Base-by-base conservation (phyloP, 2,113 vertebrate genomes). In the Lagopus muta region DNA sequence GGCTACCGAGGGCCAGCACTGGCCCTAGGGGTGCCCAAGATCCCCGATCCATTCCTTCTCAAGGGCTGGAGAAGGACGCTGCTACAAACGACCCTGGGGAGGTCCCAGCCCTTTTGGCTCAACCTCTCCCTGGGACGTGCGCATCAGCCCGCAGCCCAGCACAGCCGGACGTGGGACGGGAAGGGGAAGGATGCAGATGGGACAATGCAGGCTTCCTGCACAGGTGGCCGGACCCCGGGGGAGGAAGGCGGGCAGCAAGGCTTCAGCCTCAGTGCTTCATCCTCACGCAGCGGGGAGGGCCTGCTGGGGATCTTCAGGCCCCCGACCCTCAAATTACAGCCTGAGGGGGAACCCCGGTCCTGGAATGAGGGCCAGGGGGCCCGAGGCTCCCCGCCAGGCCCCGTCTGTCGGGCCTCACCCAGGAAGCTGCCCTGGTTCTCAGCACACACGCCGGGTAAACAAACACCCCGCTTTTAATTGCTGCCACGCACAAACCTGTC, bases 391-490 rank as follows among this genome's bases (percentile, higher is more conserved):
- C 55, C 10, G 18, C 18, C 55, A 32, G 55, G 30, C 55, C 55
- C 30, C 30, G 18, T 19, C 30, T 12, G 55, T n/a, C 18, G 43
- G 89, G 90, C 90, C 85, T 94, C 95, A 92, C 92, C 95, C 95
- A 95, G 93, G 95, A 95, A 96, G 75, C 89, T 93, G 81, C 42
- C 73, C 95, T 95, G 90, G 76, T 93, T 97, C 93, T 96, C 94
- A 95, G 93, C 86, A 83, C 80, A 70, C 57, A 9, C 67, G 45
- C 76, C 36, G 32, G 89, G 91, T 96, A 96, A 96, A 97, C 93
- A 96, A 97, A 96, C 96, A 95, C 86, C 90, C 87, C 36, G 64
- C 32, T 82, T 89, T 94, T 97, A 97, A 97, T 96, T 95, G 91
- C 91, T 95, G 91, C 95, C 94, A 93, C 90, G 84, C 92, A 92